These are phyloP conservation scores for Drosophila sordidula DNA, from an alignment of 2,888 invertebrate genomes.

Conservation along the genomic window DNA sequence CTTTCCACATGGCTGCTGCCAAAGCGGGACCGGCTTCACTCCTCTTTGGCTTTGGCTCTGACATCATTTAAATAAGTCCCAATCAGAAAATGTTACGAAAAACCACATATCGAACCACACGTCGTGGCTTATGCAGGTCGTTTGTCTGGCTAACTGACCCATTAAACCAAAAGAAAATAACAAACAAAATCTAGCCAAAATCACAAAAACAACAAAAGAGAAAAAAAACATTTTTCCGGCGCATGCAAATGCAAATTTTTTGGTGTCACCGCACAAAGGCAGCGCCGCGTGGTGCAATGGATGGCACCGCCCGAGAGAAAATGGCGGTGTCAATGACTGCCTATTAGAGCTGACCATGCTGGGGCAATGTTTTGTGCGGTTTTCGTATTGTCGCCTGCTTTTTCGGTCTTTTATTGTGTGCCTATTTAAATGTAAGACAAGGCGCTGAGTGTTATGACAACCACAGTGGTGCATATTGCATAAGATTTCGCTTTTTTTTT, in stretches of 20 bases:
- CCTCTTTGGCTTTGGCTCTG: constrained; percentile 39
- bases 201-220: constrained; percentile 3
- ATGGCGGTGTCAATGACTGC: constrained; percentile 56
- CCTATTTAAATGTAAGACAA: constrained; percentile 52
- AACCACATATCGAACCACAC: constrained; percentile 24
- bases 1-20: constrained; percentile 77
- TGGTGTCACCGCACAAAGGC: constrained; percentile 22
- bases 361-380: constrained; percentile 35
- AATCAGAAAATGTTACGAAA: constrained; percentile 60
- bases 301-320: constrained; percentile 40
- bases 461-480: constrained; percentile 31
- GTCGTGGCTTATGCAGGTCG: constrained; percentile 21
- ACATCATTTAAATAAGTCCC: constrained; percentile 74
- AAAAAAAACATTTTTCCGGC: constrained; percentile 35
- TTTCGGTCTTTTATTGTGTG: constrained; percentile 28
- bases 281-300: constrained; percentile 48
- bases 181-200: constrained; percentile 14
- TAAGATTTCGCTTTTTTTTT: constrained; percentile 27
- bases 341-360: constrained; percentile 51
- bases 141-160: constrained; percentile 57
- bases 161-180: constrained; percentile 30
- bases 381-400: constrained; percentile 11
- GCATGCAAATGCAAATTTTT: constrained; percentile 53
- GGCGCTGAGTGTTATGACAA: constrained; percentile 50
- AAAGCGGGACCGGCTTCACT: constrained; percentile 30